Evolutionary conservation across 35 echinoderm and acorn worm species (phyloP).

Genomic region (Patiria miniata): DNA sequence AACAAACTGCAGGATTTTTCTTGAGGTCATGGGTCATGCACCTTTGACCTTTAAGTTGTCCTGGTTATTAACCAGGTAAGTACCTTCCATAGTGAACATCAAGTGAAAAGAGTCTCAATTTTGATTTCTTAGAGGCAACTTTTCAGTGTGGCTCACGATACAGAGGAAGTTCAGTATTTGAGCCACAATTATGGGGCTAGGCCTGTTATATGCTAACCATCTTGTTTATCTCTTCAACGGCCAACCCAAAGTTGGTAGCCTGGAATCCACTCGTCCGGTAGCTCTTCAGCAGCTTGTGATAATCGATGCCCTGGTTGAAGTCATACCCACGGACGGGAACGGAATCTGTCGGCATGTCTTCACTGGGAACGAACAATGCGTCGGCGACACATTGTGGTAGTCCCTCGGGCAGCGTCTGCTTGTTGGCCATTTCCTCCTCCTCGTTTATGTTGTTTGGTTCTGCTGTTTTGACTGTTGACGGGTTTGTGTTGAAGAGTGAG

Average conservation of each 20-base stretch:
- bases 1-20: no score
- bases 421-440: neutral
- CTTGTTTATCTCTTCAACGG: conserved; percentile 93
- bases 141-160: neutral
- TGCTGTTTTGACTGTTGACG: no score
- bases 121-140: no score
- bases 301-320: conserved; percentile 94
- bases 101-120: no score
- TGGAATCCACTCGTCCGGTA: conserved; percentile 93
- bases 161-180: no score
- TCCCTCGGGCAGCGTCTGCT: neutral
- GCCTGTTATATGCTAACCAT: conserved; percentile 63
- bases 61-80: no score
- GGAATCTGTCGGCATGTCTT: conserved; percentile 68
- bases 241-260: conserved; percentile 90
- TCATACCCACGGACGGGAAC: conserved; percentile 96
- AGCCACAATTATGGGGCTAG: neutral
- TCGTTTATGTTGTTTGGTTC: no score
- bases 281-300: conserved; percentile 80
- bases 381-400: conserved; percentile 34
- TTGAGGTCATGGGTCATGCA: no score
- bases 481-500: no score
- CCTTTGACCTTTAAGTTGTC: no score
- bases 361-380: conserved; percentile 72
- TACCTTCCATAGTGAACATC: no score